Percentiles rank a stretch among this genome's conserved stretches.
Conservation (phyloP, 2,113 vertebrate species). For the Empidonax traillii region DNA sequence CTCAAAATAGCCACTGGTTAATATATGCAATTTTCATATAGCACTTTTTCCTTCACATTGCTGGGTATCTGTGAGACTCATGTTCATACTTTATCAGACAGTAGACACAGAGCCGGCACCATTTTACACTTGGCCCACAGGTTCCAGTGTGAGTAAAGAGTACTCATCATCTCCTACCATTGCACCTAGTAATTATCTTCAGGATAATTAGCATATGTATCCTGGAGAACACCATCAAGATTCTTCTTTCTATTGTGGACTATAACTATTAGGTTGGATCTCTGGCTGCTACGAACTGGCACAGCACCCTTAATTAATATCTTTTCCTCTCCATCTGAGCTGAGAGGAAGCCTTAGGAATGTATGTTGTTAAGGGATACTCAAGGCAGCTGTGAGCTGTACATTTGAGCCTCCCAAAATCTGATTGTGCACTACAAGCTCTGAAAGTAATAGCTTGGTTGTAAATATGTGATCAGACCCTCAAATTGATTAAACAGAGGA, state of each 20-base stretch:
- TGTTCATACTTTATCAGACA: not conserved
- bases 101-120: not conserved
- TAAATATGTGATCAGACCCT: conserved; percentile 5
- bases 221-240: conserved; percentile 12
- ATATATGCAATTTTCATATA: not conserved
- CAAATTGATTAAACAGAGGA: not conserved
- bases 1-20: not conserved
- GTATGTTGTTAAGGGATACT: conserved; percentile 23
- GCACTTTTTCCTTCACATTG: not conserved
- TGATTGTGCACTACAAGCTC: not conserved
- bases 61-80: not conserved
- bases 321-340: not conserved
- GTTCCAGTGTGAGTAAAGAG: not conserved
- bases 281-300: not conserved
- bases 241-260: conserved; percentile 27
- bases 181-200: conserved; percentile 25
- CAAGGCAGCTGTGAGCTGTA: not conserved
- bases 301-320: conserved; percentile 37
- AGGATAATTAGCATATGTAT: conserved; percentile 19
- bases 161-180: not conserved
- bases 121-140: not conserved
- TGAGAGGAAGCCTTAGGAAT: conserved; percentile 18
- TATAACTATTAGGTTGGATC: not conserved
- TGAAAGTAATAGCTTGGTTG: not conserved
- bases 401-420: not conserved